These are phyloP conservation scores for Bombyx huttoni DNA, from an alignment of 2,888 invertebrate genomes.

Conservation along the genomic window DNA sequence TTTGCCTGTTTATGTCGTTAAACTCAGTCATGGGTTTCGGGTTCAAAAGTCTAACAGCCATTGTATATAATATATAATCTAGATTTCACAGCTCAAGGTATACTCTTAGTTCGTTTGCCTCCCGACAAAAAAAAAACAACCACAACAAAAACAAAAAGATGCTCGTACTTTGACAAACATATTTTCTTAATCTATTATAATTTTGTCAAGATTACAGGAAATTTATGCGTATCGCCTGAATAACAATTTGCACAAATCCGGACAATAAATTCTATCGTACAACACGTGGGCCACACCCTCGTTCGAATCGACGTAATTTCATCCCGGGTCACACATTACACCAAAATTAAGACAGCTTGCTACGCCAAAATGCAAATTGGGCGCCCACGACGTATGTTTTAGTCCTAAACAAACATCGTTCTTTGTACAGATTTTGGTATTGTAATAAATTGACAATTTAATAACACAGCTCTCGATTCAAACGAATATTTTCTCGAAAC, in stretches of 20 bases:
- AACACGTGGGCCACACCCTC: constrained; percentile 43
- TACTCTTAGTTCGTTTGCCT: no score
- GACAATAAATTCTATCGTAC: constrained; percentile 54
- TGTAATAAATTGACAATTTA: neutral
- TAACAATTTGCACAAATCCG: constrained; percentile 24
- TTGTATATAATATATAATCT: no score
- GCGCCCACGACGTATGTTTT: neutral
- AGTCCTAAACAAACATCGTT: neutral
- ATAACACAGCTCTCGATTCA: no score
- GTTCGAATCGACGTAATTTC: constrained; percentile 17
- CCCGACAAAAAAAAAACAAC: no score
- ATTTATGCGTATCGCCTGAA: constrained; percentile 34
- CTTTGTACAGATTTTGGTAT: neutral
- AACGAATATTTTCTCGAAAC: neutral
- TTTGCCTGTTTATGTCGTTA: no score
- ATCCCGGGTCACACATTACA: constrained; percentile 41
- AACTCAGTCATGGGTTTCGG: no score
- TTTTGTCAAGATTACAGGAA: neutral
- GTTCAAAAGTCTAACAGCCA: no score
- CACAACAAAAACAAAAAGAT: no score
- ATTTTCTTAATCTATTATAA: no score
- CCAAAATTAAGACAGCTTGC: constrained; percentile 65
- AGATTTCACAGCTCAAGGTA: no score
- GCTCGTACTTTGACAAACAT: no score
- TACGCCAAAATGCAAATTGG: constrained; percentile 60